Evolutionary conservation across 1,140 invertebrate genomes (phyloP).

Genomic region (Philopotamus ludificatus): DNA sequence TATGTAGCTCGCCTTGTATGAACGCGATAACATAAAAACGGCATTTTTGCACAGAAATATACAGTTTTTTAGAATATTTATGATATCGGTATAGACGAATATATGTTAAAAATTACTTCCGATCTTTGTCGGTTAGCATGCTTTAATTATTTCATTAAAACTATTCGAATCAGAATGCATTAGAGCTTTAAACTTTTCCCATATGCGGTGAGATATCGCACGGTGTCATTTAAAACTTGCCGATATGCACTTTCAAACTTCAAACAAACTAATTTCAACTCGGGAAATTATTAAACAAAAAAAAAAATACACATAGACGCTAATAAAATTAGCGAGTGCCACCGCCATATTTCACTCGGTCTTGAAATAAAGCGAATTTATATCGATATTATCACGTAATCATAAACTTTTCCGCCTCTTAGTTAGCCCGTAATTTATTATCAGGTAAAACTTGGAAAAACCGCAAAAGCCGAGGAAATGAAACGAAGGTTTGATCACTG

Average conservation of each 20-base stretch:
- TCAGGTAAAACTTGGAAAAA: slow-evolving; percentile 38
- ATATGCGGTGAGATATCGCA: slow-evolving; percentile 10
- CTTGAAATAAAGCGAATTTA: slow-evolving; percentile 5
- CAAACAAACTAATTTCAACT: slow-evolving; percentile 15
- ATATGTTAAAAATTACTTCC: too few relatives aligned
- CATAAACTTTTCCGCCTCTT: slow-evolving; percentile 15
- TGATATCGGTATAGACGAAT: too few relatives aligned
- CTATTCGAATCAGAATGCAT: neutral
- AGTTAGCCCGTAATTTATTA: slow-evolving; percentile 33
- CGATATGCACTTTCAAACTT: neutral
- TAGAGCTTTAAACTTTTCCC: neutral
- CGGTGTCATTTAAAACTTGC: slow-evolving; percentile 4
- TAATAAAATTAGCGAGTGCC: too few relatives aligned
- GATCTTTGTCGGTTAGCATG: too few relatives aligned
- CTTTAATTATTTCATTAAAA: slow-evolving; percentile 9
- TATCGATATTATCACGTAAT: slow-evolving; percentile 19
- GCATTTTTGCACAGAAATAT: too few relatives aligned
- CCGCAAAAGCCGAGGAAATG: slow-evolving; percentile 40
- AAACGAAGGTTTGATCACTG: slow-evolving; percentile 38
- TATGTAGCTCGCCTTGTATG: too few relatives aligned
- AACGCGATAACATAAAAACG: too few relatives aligned
- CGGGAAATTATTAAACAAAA: too few relatives aligned
- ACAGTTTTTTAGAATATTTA: too few relatives aligned
- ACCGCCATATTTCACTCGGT: too few relatives aligned
- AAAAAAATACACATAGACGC: too few relatives aligned